Conservation (phyloP, 2,113 vertebrate species). For the Heterotilapia buettikoferi region DNA sequence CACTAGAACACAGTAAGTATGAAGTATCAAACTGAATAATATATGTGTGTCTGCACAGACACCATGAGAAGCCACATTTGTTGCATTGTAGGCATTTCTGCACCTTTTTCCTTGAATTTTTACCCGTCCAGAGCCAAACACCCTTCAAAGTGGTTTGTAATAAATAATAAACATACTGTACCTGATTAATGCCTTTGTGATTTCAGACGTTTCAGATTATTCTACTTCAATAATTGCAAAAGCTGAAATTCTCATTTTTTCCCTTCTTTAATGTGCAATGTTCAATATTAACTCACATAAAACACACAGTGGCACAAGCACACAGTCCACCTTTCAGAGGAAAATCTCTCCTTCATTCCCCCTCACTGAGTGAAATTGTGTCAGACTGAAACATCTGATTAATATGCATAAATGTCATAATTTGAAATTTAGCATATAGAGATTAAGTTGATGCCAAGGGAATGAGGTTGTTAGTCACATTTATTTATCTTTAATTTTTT, state of each 20-base stretch:
- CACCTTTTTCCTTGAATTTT: background rate
- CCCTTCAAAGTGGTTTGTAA: background rate
- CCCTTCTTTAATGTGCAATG: background rate
- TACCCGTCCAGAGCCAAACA: background rate
- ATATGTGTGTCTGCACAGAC: background rate
- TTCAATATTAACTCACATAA: rapidly evolving
- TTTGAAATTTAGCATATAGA: background rate
- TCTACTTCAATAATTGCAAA: rapidly evolving
- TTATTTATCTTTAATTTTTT: background rate
- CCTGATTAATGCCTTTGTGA: background rate
- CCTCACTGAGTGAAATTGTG: background rate
- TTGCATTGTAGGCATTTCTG: background rate
- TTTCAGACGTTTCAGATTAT: background rate
- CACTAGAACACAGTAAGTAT: conserved; percentile 7
- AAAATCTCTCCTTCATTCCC: background rate
- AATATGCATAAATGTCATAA: background rate
- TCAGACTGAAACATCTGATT: background rate
- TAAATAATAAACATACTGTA: background rate
- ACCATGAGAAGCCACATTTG: background rate
- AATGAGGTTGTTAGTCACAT: background rate
- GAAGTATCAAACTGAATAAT: background rate
- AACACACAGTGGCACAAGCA: background rate
- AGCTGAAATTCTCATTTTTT: rapidly evolving
- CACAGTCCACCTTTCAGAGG: background rate
- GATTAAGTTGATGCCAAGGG: background rate